Base-by-base conservation (phyloP, 2,797 vertebrate species). In the Cyprinodon diabolis region DNA sequence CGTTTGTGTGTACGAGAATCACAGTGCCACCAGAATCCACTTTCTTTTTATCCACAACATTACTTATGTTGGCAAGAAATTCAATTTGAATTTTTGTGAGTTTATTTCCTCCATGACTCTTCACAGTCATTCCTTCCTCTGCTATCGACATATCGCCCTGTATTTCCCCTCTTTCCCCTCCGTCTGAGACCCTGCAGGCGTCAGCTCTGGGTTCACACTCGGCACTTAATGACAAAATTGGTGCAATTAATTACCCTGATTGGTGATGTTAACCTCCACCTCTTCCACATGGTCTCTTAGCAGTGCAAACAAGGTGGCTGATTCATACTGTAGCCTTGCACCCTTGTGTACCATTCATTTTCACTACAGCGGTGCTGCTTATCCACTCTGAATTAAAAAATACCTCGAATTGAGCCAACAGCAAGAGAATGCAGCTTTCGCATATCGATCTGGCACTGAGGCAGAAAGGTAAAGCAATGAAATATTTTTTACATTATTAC, bases 261-360 rank as follows among this genome's bases (percentile, higher is more conserved):
- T 76, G 74, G 86, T 83, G 86, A 88, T 84, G 85, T 88, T 91
- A 92, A 92, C 91, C 91, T 89, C 81, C 86, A 87, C 87, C 90
- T 81, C 82, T 19, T 87, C 87, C 90, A 88, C 88, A 88, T 90
- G 90, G 88, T 84, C 85, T 82, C 77, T 82, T 81, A 78, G 71
- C 72, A 51, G 66, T 72, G 71, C 56, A 84, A 81, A 80, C 79
- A 76, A 71, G 84, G 72, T 11, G 8, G 69, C 74, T 79, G 72
- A 82, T 75, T 84, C 82, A 78, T 63, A 68, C 82, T 52, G 60
- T 68, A 77, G 81, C 68, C 70, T 68, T 66, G 65, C n/a, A 78
- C 49, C 10, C 4, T n/a, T 4, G 23, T 51, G 12, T 10, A 17
- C 71, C 68, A 73, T 76, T 79, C 67, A 78, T 82, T 71, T 58